A percentile compares a stretch with the other conserved stretches of the same genome.
Conservation (phyloP, 2,797 vertebrate genomes). For the Sebastes itinus region DNA sequence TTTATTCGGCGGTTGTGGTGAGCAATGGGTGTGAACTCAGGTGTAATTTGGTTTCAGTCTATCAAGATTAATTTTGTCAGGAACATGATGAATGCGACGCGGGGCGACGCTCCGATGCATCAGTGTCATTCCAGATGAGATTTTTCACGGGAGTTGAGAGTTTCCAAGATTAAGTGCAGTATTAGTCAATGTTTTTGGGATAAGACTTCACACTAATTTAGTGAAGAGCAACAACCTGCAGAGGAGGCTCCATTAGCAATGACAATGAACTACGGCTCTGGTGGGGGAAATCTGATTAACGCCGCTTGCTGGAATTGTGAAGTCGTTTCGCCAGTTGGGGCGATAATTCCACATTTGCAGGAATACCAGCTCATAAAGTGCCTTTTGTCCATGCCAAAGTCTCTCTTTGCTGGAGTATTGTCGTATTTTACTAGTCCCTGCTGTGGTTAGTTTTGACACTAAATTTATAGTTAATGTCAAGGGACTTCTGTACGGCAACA, state of each 20-base stretch:
- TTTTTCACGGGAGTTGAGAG: constrained; percentile 85
- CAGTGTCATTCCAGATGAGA: constrained; percentile 83
- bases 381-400: constrained; percentile 70
- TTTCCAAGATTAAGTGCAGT: constrained; percentile 85
- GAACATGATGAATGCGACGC: constrained; percentile 83
- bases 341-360: constrained; percentile 77
- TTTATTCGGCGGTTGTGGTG: constrained; percentile 77
- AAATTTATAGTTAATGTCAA: constrained; percentile 63
- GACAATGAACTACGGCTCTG: constrained; percentile 83
- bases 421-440: constrained; percentile 60
- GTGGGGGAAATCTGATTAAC: constrained; percentile 81
- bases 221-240: constrained; percentile 83
- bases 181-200: constrained; percentile 88
- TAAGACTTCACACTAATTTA: constrained; percentile 86
- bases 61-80: constrained; percentile 87
- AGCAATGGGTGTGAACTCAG: constrained; percentile 81
- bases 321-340: constrained; percentile 73
- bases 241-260: constrained; percentile 85
- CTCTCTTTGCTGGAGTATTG: constrained; percentile 60
- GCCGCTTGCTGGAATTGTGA: constrained; percentile 70
- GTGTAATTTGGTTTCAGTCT: constrained; percentile 86
- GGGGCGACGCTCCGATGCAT: constrained; percentile 81
- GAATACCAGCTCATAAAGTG: constrained; percentile 68
- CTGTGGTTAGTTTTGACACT: constrained; percentile 42
- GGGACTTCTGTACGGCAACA: constrained; percentile 40